Percentiles rank a stretch among this genome's conserved stretches.
Evolutionary conservation across 1,140 invertebrate species (phyloP).

Genomic region (Nephotettix cincticeps): DNA sequence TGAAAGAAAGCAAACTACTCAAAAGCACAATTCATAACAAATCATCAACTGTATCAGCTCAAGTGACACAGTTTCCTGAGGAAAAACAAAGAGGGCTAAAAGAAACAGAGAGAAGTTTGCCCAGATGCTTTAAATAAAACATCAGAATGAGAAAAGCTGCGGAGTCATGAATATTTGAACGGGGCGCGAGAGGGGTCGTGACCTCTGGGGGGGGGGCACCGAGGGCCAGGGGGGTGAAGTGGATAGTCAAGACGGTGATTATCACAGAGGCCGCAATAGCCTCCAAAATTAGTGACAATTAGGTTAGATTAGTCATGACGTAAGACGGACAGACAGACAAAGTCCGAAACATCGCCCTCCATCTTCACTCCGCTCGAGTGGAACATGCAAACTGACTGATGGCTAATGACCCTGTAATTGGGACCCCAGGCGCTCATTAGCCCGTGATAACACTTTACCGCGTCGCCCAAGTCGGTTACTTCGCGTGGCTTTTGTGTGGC

Average conservation of each 20-base stretch:
- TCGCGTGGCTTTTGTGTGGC: too few species aligned
- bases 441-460: too few species aligned
- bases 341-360: not conserved
- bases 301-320: slow-evolving; percentile 15
- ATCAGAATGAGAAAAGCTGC: slow-evolving; percentile 17
- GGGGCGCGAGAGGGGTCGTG: not conserved
- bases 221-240: not conserved
- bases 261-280: not conserved
- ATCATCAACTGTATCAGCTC: too few species aligned
- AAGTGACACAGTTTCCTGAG: too few species aligned
- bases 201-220: not conserved
- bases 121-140: slow-evolving; percentile 10
- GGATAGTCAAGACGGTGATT: slow-evolving; percentile 3
- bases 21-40: too few species aligned
- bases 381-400: too few species aligned
- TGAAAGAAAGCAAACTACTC: too few species aligned
- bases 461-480: too few species aligned
- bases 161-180: slow-evolving; percentile 14
- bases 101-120: not conserved
- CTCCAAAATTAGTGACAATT: slow-evolving; percentile 17
- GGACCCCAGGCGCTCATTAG: too few species aligned
- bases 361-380: too few species aligned
- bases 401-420: too few species aligned
- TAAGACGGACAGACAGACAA: not conserved
- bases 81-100: too few species aligned